phyloP scores from a whole-genome alignment of 2,888 invertebrate genomes.

The Megamerina dolium region DNA sequence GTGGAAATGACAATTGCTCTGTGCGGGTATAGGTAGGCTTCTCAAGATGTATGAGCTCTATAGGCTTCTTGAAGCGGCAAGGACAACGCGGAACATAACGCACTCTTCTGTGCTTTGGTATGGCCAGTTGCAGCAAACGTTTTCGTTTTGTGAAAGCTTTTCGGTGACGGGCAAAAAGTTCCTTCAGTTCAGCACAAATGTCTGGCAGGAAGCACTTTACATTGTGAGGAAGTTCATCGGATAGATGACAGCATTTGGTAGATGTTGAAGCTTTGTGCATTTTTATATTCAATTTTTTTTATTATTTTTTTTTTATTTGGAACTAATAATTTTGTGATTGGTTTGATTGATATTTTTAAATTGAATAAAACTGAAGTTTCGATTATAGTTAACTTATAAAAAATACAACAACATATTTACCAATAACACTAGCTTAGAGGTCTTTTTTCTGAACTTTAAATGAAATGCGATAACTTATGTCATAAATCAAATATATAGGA shows the following conservation, averaged over 20 bases:
- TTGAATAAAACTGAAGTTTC: too few relatives aligned
- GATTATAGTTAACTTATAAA: too few relatives aligned
- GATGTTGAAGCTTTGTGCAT: conserved; percentile 16
- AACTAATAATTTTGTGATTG: conserved; percentile 15
- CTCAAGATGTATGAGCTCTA: conserved; percentile 30
- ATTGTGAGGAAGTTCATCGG: conserved; percentile 25
- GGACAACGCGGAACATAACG: conserved; percentile 31
- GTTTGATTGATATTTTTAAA: too few relatives aligned
- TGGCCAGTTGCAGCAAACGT: conserved; percentile 31
- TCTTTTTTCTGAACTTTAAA: too few relatives aligned
- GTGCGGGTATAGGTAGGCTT: conserved; percentile 32
- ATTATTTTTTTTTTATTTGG: conserved; percentile 12
- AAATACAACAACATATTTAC: too few relatives aligned
- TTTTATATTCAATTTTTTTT: conserved; percentile 5
- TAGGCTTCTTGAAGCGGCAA: conserved; percentile 31
- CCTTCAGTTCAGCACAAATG: conserved; percentile 25
- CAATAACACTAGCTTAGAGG: too few relatives aligned
- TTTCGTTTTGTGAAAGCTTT: conserved; percentile 23
- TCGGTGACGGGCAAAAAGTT: conserved; percentile 25
- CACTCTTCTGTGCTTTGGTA: conserved; percentile 13
- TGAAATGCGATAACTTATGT: too few relatives aligned
- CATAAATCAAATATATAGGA: too few relatives aligned
- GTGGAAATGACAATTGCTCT: conserved; percentile 39
- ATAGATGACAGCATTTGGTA: conserved; percentile 30
- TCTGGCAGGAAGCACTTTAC: conserved; percentile 25